phyloP scores from a whole-genome alignment of 2,113 vertebrate species.

The Trogon melanurus region DNA sequence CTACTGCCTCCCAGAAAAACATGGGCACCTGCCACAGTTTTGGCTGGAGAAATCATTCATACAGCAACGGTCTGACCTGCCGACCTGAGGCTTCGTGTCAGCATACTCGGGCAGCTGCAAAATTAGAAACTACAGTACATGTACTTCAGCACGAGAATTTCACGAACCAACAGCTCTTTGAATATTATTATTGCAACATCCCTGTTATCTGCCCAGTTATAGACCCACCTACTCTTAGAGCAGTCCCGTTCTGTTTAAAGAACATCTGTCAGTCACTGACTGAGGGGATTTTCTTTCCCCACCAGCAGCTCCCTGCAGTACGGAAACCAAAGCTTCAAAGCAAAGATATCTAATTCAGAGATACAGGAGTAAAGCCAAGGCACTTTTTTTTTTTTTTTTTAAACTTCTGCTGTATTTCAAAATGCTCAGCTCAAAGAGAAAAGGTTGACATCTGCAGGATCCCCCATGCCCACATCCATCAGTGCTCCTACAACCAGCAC shows the following conservation, averaged over 20 bases:
- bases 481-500: background rate
- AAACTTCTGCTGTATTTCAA: background rate
- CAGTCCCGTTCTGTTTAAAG: background rate
- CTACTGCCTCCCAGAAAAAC: background rate
- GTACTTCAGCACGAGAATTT: background rate
- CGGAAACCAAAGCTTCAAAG: background rate
- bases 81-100: slow-evolving; percentile 13
- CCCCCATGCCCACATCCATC: background rate
- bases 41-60: background rate
- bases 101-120: background rate
- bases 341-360: background rate
- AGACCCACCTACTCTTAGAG: background rate
- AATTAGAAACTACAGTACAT: slow-evolving; percentile 6
- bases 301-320: background rate
- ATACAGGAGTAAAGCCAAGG: background rate
- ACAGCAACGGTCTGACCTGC: background rate
- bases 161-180: background rate
- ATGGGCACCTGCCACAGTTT: background rate
- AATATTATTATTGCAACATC: background rate
- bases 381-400: rapidly evolving
- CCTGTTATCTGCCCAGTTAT: background rate
- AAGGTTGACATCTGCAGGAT: background rate
- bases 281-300: background rate
- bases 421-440: background rate
- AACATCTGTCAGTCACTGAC: background rate